Evolutionary conservation across 2,113 vertebrate genomes (phyloP), one percentile per base, ranked within the genome.

Genomic region (Ptychochromis oligacanthus): DNA sequence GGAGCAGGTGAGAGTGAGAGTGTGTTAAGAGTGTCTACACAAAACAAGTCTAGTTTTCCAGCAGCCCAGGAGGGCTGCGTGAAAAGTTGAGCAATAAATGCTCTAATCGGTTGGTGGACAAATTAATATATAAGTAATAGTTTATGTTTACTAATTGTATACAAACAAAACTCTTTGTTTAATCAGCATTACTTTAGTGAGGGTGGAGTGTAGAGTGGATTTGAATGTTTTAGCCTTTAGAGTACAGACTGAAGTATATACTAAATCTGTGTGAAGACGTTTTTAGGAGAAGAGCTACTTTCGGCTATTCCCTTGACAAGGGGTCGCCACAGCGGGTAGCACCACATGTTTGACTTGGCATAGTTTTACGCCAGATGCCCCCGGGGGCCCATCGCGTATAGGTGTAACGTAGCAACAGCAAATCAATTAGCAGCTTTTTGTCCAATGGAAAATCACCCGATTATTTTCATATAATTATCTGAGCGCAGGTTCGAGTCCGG

Each of bases 231-330:
- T 22, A 46, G 38, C 24, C 62, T 26, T 46, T 13, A 2, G 40
- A 70, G 26, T 17, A 67, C 4, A 67, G 22, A 67, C 38, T 67
- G 38, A n/a, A 46, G 0, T 18, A 0, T 46, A 36, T 0, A 43
- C n/a, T 65, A 65, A 2, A 43, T 65, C 24, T 2, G 12, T 28
- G 12, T 15, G 11, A n/a, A n/a, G n/a, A n/a, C n/a, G n/a, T n/a
- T n/a, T n/a, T n/a, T n/a, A n/a, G n/a, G n/a, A n/a, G n/a, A n/a
- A n/a, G n/a, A n/a, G n/a, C n/a, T n/a, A n/a, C n/a, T n/a, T n/a
- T n/a, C n/a, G n/a, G n/a, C n/a, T n/a, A n/a, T n/a, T n/a, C n/a
- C n/a, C n/a, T n/a, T n/a, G n/a, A n/a, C n/a, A n/a, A n/a, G n/a
- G n/a, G n/a, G n/a, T n/a, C n/a, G n/a, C n/a, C n/a, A n/a, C n/a